Evolutionary conservation across 2,797 vertebrate species (phyloP).

Genomic region (Hemibagrus guttatus): DNA sequence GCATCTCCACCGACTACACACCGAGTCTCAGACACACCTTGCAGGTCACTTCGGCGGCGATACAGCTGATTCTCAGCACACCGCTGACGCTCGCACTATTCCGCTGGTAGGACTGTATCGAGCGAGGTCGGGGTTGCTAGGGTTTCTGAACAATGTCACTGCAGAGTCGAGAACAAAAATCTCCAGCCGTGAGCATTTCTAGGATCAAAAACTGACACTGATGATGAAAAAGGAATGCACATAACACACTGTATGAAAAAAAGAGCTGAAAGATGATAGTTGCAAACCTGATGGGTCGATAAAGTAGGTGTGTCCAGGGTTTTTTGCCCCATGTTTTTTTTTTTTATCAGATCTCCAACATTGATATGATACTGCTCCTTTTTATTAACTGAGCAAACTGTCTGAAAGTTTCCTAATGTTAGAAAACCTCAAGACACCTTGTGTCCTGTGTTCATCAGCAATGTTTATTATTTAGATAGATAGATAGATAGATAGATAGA

Average conservation of each 20-base stretch:
- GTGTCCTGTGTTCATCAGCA: not conserved
- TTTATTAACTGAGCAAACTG: not conserved
- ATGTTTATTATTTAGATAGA: not conserved
- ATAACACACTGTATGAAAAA: not conserved
- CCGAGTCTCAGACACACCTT: not conserved
- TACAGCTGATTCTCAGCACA: not conserved
- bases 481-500: too few species aligned
- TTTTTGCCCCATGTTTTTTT: not conserved
- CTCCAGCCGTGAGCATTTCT: conserved; percentile 1
- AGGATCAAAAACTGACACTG: conserved; percentile 7
- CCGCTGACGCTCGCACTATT: not conserved
- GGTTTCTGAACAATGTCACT: conserved; percentile 13
- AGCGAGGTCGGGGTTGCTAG: not conserved
- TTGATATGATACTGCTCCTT: not conserved
- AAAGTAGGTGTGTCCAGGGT: not conserved
- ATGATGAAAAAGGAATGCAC: not conserved
- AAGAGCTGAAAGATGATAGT: not conserved
- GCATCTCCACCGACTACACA: not conserved
- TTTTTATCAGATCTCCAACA: not conserved
- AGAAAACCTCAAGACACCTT: not conserved
- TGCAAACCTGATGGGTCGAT: not conserved
- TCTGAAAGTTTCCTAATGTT: not conserved
- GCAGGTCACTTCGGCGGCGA: too few species aligned
- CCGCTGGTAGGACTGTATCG: not conserved
- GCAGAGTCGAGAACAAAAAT: not conserved